Base-by-base conservation (phyloP, 23 tunicate species). In the Phallusia fumigata region DNA sequence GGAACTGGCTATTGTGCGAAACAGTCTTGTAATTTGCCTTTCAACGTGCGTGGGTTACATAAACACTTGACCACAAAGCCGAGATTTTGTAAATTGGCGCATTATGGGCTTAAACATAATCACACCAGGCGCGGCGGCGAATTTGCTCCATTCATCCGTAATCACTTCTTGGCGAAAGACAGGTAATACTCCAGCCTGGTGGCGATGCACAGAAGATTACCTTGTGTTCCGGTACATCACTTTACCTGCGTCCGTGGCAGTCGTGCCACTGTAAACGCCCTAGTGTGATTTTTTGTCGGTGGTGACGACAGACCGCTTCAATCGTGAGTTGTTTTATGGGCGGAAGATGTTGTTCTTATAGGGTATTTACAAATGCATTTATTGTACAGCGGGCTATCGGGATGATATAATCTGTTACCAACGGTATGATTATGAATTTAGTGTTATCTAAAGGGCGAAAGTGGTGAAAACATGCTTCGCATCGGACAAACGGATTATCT, bases 151-250 rank as follows among this genome's bases (percentile, higher is more conserved):
- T 1, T 58, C 3, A 58, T 58, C 69, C 69, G 69, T 58, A 58
- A 58, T 58, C 69, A 58, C 69, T 58, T 58, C 28, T 22, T 58
- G 69, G 69, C 28, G 69, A 58, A 58, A 58, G 69, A 58, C 28
- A 24, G 16, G 28, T 13, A 22, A 21, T 58, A 6, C 28, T 58
- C 28, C 69, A 18, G 2, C 26, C 69, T 58, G 69, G 69, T 21
- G 13, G 69, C 69, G 58, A 40, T 5, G 47, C 10, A 40, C 47
- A 5, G 5, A 10, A 40, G 10, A 40, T 40, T 5, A 3, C 5
- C 5, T 10, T 40, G 47, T 40, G 47, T 40, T 40, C 10, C 47
- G 47, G 47, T n/a, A 10, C 47, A 40, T 40, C 47, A 40, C 47
- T 10, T 10, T 10, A 3, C 47, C 10, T 5, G 47, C 10, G 47